Conservation (phyloP, 2,797 vertebrate species). For the Semotilus atromaculatus region DNA sequence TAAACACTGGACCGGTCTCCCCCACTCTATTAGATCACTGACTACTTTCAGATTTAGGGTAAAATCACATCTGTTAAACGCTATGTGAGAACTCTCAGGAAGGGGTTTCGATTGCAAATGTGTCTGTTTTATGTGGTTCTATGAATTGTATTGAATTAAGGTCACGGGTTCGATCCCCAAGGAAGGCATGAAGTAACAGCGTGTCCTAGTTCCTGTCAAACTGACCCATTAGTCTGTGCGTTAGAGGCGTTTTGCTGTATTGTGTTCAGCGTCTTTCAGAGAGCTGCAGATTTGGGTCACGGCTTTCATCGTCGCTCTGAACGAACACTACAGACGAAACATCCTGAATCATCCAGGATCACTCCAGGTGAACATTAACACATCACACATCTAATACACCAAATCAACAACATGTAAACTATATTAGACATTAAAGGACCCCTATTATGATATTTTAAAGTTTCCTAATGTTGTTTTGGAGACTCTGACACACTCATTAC, state of each 20-base stretch:
- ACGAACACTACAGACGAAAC: background rate
- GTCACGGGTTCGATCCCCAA: background rate
- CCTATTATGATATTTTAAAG: too few species aligned
- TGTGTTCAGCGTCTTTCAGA: slow-evolving; percentile 5
- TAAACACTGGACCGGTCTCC: too few species aligned
- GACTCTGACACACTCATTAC: too few species aligned
- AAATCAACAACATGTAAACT: background rate
- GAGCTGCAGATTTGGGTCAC: slow-evolving; percentile 11
- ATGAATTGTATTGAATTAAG: background rate
- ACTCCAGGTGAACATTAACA: background rate
- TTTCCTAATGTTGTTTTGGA: too few species aligned
- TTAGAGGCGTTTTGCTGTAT: slow-evolving; percentile 14
- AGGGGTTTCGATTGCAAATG: too few species aligned
- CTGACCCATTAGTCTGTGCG: background rate
- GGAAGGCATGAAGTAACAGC: background rate
- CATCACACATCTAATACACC: background rate
- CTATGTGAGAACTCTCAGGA: too few species aligned
- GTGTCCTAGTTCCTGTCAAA: background rate
- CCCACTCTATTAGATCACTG: too few species aligned
- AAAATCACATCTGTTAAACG: too few species aligned
- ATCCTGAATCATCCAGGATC: background rate
- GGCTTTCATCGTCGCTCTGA: background rate
- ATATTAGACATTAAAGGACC: background rate
- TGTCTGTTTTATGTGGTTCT: too few species aligned
- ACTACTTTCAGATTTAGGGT: too few species aligned